phyloP scores from a whole-genome alignment of 2,888 invertebrate genomes.

The Machimus rusticus region DNA sequence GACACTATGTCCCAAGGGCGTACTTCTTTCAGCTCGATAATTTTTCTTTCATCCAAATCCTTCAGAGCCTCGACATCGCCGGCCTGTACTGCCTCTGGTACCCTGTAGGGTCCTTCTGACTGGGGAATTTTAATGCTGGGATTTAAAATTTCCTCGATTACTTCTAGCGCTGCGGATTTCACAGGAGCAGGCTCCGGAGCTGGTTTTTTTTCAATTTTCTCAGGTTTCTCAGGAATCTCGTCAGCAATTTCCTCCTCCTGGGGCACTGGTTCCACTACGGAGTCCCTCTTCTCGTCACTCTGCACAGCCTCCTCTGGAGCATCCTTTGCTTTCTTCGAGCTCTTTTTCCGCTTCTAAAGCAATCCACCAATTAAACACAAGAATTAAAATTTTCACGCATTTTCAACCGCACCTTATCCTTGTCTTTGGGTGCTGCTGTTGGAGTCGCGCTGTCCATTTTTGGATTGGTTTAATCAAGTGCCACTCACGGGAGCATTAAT shows the following conservation, averaged over 20 bases:
- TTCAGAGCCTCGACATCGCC: slow-evolving; percentile 64
- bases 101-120: slow-evolving; percentile 56
- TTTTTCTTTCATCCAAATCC: slow-evolving; percentile 69
- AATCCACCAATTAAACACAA: slow-evolving; percentile 14
- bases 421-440: slow-evolving; percentile 41
- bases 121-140: slow-evolving; percentile 59
- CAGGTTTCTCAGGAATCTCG: neutral
- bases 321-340: neutral
- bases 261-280: slow-evolving; percentile 42
- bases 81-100: slow-evolving; percentile 57
- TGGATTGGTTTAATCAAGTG: neutral
- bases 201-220: slow-evolving; percentile 47
- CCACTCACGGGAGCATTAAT: neutral
- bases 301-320: neutral
- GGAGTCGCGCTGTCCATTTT: slow-evolving; percentile 42
- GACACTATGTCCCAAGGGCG: slow-evolving; percentile 24
- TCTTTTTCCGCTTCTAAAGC: slow-evolving; percentile 18
- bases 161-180: slow-evolving; percentile 59
- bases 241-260: slow-evolving; percentile 52
- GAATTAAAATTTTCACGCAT: neutral
- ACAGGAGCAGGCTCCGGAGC: slow-evolving; percentile 47
- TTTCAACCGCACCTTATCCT: slow-evolving; percentile 1
- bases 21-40: slow-evolving; percentile 73
- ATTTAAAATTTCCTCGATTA: slow-evolving; percentile 62
- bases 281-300: neutral